Evolutionary conservation across 2,113 vertebrate species (phyloP).

Genomic region (Axis porcinus): DNA sequence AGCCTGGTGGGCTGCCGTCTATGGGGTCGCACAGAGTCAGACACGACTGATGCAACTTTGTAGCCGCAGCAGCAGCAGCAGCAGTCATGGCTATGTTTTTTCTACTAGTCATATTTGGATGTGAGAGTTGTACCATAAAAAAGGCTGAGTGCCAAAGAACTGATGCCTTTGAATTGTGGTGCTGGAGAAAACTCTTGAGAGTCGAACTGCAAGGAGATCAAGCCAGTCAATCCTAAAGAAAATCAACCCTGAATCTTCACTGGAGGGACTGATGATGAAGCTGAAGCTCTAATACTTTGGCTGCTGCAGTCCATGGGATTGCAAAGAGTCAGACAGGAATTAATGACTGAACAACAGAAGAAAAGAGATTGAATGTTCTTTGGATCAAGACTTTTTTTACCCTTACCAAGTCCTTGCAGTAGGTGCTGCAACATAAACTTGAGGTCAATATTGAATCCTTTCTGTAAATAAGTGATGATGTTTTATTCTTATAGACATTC

Average conservation of each 20-base stretch:
- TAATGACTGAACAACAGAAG: background rate
- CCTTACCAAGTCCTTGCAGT: background rate
- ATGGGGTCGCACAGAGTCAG: too few species aligned
- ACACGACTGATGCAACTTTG: too few species aligned
- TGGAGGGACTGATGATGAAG: background rate
- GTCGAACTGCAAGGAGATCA: background rate
- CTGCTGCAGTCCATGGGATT: background rate
- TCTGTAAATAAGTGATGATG: background rate
- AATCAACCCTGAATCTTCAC: background rate
- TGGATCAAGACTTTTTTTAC: background rate
- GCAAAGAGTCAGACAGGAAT: constrained; percentile 45
- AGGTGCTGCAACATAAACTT: background rate
- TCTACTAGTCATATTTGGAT: background rate
- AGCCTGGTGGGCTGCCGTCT: too few species aligned
- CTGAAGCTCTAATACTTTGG: background rate
- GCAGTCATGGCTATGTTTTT: background rate
- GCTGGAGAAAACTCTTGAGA: background rate
- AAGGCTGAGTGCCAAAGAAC: background rate
- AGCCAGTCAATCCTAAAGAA: background rate
- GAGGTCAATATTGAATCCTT: background rate
- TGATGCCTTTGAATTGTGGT: background rate
- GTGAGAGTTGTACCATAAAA: background rate
- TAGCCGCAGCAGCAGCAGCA: too few species aligned
- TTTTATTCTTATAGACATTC: background rate
- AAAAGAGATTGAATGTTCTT: background rate